A percentile compares a stretch with the other conserved stretches of the same genome.
These are phyloP conservation scores for Chloroceryle inda DNA, from an alignment of 2,797 vertebrate genomes.

Conservation along the genomic window DNA sequence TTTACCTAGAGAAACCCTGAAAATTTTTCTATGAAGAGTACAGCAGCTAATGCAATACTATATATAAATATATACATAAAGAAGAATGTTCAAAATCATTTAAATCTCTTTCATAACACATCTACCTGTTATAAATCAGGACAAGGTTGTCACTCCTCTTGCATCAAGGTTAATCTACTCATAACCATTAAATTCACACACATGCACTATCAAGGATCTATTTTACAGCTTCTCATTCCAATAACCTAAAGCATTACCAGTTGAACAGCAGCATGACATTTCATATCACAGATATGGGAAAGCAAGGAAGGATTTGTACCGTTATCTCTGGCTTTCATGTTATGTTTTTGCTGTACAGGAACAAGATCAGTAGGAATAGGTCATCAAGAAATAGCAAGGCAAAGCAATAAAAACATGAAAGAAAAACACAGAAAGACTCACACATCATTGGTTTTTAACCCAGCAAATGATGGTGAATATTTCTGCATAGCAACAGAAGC, in stretches of 20 bases:
- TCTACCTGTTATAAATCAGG: constrained; percentile 13
- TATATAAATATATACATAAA: not conserved
- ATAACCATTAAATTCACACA: not conserved
- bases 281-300: not conserved
- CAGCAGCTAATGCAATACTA: not conserved
- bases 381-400: not conserved
- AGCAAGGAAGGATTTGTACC: not conserved
- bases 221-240: constrained; percentile 4
- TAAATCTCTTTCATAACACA: not conserved
- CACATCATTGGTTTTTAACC: not conserved
- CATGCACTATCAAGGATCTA: not conserved
- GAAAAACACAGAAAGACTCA: not conserved
- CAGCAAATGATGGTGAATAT: not conserved
- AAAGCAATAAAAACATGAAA: not conserved
- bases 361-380: not conserved
- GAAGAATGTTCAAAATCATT: not conserved
- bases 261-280: not conserved
- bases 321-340: not conserved
- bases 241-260: not conserved
- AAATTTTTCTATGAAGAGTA: not conserved
- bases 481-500: not conserved
- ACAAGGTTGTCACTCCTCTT: not conserved
- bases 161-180: constrained; percentile 40
- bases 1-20: not conserved
- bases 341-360: not conserved